Conservation (phyloP, 2,888 invertebrate genomes). For the Zygothrica quintamaculata region DNA sequence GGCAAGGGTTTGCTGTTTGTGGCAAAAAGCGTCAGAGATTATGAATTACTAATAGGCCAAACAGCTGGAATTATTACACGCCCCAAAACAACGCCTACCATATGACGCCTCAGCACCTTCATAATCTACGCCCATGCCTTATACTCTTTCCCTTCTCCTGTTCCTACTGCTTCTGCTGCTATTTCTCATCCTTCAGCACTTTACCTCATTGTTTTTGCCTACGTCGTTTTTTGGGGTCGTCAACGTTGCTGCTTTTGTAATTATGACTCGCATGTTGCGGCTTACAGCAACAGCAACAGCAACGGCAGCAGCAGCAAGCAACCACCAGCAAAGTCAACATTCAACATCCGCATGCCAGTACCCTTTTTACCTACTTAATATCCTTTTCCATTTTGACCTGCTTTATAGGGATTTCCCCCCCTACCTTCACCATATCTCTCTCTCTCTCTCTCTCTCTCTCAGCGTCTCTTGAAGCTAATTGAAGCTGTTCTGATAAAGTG, state of each 20-base stretch:
- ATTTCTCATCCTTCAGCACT: not conserved
- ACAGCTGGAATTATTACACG: slow-evolving; percentile 74
- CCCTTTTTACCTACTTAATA: not conserved
- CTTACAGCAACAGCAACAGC: slow-evolving; percentile 19
- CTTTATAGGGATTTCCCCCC: slow-evolving; percentile 16
- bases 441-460: too few relatives aligned
- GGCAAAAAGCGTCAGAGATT: slow-evolving; percentile 53
- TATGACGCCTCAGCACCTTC: slow-evolving; percentile 16
- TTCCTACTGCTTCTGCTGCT: not conserved
- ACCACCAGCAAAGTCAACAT: slow-evolving; percentile 20
- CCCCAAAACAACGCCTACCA: slow-evolving; percentile 39
- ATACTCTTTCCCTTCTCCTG: not conserved
- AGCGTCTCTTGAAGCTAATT: slow-evolving; percentile 47
- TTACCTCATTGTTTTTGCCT: slow-evolving; percentile 10
- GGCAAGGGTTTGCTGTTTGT: not conserved
- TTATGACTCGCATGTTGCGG: slow-evolving; percentile 60
- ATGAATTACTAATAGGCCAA: slow-evolving; percentile 76
- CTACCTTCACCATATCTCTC: too few relatives aligned
- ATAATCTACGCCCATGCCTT: not conserved
- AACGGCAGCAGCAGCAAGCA: slow-evolving; percentile 5
- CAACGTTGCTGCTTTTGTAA: slow-evolving; percentile 65
- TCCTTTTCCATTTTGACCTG: slow-evolving; percentile 23
- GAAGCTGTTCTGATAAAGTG: slow-evolving; percentile 60
- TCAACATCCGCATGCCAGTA: slow-evolving; percentile 12
- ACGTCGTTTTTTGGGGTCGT: slow-evolving; percentile 50